Conservation (phyloP, 2,797 vertebrate species). For the Leptoclinus maculatus region DNA sequence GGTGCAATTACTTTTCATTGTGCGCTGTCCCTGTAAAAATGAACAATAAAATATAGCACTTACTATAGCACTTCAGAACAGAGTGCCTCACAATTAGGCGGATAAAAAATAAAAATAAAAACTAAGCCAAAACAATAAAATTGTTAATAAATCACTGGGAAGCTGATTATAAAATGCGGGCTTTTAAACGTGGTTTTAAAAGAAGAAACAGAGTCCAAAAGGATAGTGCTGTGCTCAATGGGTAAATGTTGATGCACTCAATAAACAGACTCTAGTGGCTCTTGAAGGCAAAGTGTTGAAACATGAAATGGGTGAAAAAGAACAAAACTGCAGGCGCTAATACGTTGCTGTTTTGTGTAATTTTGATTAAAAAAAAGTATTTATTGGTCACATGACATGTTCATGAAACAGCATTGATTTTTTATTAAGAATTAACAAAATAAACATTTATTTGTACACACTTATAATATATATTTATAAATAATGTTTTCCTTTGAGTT, state of each 20-base stretch:
- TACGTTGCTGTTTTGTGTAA: neutral
- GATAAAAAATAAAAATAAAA: conserved; percentile 7
- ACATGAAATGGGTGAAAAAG: neutral
- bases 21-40: neutral
- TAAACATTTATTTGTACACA: neutral
- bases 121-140: neutral
- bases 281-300: neutral
- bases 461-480: neutral
- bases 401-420: neutral
- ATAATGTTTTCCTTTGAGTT: neutral
- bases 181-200: neutral
- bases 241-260: neutral
- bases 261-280: neutral
- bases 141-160: neutral
- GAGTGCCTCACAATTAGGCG: neutral
- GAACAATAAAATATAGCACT: neutral
- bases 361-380: neutral
- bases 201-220: neutral
- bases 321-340: neutral
- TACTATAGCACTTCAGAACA: neutral
- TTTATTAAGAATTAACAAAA: neutral
- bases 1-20: neutral
- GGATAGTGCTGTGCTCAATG: neutral
- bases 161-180: neutral
- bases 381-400: neutral